Evolutionary conservation across 2,797 vertebrate species (phyloP).

Genomic region (Lepilemur septentrionalis): DNA sequence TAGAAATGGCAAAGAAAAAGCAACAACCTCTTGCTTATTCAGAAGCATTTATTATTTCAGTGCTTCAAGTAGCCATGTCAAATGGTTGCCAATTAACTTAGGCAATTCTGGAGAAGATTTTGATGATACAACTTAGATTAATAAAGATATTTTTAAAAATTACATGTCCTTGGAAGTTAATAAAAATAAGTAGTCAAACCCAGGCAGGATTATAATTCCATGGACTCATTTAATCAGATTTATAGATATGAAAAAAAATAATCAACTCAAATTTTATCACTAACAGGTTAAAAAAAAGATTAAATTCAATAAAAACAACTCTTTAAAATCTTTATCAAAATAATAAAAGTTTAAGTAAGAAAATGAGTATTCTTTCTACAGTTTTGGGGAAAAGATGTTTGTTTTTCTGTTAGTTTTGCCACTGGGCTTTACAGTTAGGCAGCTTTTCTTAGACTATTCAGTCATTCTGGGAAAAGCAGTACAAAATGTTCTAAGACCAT

Average conservation of each 20-base stretch:
- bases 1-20: not conserved
- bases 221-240: conserved; percentile 30
- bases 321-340: conserved; percentile 28
- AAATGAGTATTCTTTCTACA: not conserved
- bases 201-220: not conserved
- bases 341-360: conserved; percentile 42
- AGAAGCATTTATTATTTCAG: not conserved
- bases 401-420: not conserved
- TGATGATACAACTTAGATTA: not conserved
- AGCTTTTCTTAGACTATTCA: not conserved
- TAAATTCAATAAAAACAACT: not conserved
- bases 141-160: not conserved
- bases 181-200: conserved; percentile 36
- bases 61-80: not conserved
- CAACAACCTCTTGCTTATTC: conserved; percentile 11
- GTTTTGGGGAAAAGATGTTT: not conserved
- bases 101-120: not conserved
- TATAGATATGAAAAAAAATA: not conserved
- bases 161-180: not conserved
- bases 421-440: not conserved
- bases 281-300: not conserved
- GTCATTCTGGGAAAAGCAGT: not conserved
- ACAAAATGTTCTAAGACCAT: not conserved
- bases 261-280: not conserved
- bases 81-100: not conserved